A percentile compares a stretch with the other conserved stretches of the same genome.
Evolutionary conservation across 2,113 vertebrate species (phyloP).

Genomic region (Xenopus laevis): DNA sequence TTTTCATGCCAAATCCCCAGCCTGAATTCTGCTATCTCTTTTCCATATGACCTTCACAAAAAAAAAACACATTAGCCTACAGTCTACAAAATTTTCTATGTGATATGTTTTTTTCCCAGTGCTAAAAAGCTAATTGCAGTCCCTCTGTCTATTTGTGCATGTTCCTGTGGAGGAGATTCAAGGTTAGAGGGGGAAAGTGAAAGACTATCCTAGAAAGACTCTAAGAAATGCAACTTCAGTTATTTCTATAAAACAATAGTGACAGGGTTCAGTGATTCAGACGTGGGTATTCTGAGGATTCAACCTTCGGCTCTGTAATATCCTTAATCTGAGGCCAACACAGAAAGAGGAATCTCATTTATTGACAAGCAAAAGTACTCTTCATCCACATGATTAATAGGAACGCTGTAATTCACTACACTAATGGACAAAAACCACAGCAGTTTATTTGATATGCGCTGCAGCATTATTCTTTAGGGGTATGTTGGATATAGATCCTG

Average conservation of each 20-base stretch:
- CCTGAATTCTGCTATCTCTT: too few species aligned
- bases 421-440: conserved; percentile 30
- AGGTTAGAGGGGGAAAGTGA: neutral
- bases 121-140: too few species aligned
- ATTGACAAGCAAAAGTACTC: conserved; percentile 16
- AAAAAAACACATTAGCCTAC: too few species aligned
- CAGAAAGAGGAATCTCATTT: conserved; percentile 4
- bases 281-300: too few species aligned
- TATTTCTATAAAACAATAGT: too few species aligned
- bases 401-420: conserved; percentile 1
- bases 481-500: conserved; percentile 4
- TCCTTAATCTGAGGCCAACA: neutral
- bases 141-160: too few species aligned
- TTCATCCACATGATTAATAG: conserved; percentile 32
- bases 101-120: too few species aligned
- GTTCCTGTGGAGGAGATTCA: neutral
- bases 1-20: too few species aligned
- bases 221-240: conserved; percentile 10
- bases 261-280: too few species aligned
- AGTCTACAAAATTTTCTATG: too few species aligned
- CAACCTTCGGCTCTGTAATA: too few species aligned
- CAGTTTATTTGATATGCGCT: conserved; percentile 23
- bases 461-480: conserved; percentile 27
- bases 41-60: too few species aligned
- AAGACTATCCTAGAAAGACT: neutral